Percentiles rank a stretch among this genome's conserved stretches.
These are phyloP conservation scores for Manis javanica DNA, from an alignment of 2,797 vertebrate species.

Conservation along the genomic window DNA sequence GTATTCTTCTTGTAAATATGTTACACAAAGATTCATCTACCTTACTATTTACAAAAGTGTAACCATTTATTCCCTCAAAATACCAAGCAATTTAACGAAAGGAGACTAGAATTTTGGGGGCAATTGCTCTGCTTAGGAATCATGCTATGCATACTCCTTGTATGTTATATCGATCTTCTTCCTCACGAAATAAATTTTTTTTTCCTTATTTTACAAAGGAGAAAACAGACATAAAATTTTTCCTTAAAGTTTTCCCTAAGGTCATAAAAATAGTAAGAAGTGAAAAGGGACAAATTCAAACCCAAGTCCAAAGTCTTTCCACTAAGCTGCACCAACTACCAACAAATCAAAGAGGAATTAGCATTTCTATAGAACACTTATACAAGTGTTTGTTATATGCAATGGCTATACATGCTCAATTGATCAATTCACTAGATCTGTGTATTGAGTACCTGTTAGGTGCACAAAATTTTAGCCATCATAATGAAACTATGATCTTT, in stretches of 20 bases:
- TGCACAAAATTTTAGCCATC: not conserved
- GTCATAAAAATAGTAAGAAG: not conserved
- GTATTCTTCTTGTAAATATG: not conserved
- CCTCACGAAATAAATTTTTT: not conserved
- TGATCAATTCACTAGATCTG: not conserved
- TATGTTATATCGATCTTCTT: not conserved
- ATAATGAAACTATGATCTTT: not conserved
- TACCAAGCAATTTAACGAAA: not conserved
- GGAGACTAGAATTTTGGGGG: not conserved
- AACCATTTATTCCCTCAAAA: not conserved
- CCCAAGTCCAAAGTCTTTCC: not conserved
- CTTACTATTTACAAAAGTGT: not conserved
- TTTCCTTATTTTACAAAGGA: not conserved
- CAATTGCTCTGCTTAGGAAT: not conserved
- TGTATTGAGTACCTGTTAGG: not conserved
- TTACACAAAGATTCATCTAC: not conserved
- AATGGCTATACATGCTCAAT: not conserved
- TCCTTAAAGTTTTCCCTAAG: not conserved
- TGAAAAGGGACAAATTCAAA: not conserved
- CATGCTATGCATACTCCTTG: not conserved
- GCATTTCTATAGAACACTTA: not conserved
- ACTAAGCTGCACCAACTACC: not conserved
- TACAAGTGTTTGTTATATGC: not conserved
- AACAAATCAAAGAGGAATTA: not conserved
- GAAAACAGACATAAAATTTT: not conserved